phyloP scores from a whole-genome alignment of 2,113 vertebrate genomes.

The Oenanthe melanoleuca region DNA sequence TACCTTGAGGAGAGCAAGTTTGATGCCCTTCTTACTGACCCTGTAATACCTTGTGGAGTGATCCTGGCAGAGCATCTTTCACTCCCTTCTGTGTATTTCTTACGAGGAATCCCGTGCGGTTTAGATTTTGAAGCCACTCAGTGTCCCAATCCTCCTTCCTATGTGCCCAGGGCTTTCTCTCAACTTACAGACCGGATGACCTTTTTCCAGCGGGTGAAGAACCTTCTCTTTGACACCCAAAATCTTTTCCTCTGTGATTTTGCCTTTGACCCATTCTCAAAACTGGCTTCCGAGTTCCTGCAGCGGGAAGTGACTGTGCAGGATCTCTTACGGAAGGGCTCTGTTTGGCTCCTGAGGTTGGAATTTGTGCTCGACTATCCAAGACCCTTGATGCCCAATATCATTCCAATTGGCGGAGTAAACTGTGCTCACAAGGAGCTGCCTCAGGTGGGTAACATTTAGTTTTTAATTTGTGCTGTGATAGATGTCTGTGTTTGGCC shows the following conservation, averaged over 20 bases:
- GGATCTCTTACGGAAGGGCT: slow-evolving; percentile 74
- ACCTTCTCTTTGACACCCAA: slow-evolving; percentile 13
- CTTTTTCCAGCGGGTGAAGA: slow-evolving; percentile 81
- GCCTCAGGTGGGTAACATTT: slow-evolving; percentile 14
- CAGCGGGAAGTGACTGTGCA: slow-evolving; percentile 63
- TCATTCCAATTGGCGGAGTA: slow-evolving; percentile 72
- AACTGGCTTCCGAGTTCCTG: slow-evolving; percentile 75
- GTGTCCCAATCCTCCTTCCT: slow-evolving; percentile 82
- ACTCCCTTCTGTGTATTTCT: background rate
- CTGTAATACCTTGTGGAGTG: rapidly evolving
- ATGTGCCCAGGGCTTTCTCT: slow-evolving; percentile 62
- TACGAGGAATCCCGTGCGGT: slow-evolving; percentile 73
- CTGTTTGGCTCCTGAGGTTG: slow-evolving; percentile 83
- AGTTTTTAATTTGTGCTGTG: background rate
- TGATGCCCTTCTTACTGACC: background rate
- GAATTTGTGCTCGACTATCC: slow-evolving; percentile 82
- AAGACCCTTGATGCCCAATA: slow-evolving; percentile 86
- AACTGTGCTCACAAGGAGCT: slow-evolving; percentile 54
- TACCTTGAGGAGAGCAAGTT: background rate
- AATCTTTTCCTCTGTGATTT: slow-evolving; percentile 70
- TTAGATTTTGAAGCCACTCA: slow-evolving; percentile 74
- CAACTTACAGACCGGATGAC: slow-evolving; percentile 71
- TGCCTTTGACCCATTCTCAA: slow-evolving; percentile 50
- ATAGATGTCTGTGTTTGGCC: background rate
- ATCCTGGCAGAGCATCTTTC: background rate